Conservation (phyloP, 2,113 vertebrate genomes). For the Colossoma macropomum region DNA sequence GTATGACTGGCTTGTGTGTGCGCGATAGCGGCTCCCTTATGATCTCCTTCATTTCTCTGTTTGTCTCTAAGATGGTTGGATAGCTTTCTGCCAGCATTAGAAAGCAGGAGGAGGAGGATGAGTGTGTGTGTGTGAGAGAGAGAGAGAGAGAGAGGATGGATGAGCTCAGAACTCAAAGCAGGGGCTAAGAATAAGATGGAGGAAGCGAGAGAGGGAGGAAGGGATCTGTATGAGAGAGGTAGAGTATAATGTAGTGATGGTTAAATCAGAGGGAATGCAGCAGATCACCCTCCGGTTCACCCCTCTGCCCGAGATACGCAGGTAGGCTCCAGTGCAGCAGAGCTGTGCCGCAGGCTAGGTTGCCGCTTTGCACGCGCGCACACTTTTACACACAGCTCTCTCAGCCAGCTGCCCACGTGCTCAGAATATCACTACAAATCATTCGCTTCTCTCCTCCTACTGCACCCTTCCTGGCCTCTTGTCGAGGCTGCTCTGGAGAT, state of each 20-base stretch:
- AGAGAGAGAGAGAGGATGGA: slow-evolving; percentile 65
- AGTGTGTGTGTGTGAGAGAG: slow-evolving; percentile 13
- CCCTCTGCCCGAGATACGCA: slow-evolving; percentile 9
- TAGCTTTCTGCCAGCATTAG: slow-evolving; percentile 50
- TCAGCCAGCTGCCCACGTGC: slow-evolving; percentile 53
- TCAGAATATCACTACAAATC: slow-evolving; percentile 71
- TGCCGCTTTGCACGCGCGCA: neutral
- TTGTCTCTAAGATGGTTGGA: slow-evolving; percentile 45
- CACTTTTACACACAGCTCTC: slow-evolving; percentile 9
- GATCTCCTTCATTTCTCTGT: slow-evolving; percentile 54
- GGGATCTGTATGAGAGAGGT: neutral
- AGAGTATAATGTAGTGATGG: neutral
- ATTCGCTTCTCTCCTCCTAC: neutral
- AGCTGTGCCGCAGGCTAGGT: slow-evolving; percentile 30
- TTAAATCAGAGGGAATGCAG: neutral
- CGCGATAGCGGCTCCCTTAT: slow-evolving; percentile 66
- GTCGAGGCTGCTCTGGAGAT: neutral
- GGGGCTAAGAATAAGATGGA: slow-evolving; percentile 57
- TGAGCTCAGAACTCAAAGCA: slow-evolving; percentile 51
- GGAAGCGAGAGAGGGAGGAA: slow-evolving; percentile 45
- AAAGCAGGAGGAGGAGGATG: slow-evolving; percentile 36
- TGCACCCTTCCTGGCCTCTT: neutral
- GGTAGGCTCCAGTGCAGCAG: slow-evolving; percentile 13
- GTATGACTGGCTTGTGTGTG: slow-evolving; percentile 54
- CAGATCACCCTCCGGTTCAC: slow-evolving; percentile 22